phyloP scores from a whole-genome alignment of 2,113 vertebrate species.

The Rhinolophus ferrumequinum region DNA sequence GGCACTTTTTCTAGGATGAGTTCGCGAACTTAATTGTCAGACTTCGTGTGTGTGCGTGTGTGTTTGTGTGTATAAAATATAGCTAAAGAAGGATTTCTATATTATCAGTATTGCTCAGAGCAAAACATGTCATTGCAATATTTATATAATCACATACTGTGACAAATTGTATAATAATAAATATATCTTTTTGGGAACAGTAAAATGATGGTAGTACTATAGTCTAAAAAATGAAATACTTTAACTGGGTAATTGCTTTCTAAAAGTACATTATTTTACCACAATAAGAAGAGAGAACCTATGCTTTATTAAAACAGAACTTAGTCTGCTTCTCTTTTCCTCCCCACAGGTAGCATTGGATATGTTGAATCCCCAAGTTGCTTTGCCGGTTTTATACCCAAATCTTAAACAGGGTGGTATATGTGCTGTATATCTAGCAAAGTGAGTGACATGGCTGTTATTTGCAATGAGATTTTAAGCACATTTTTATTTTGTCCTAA shows the following conservation, averaged over 20 bases:
- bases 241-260: conserved; percentile 43
- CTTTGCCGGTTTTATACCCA: conserved; percentile 86
- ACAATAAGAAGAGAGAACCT: neutral
- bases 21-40: too few relatives aligned
- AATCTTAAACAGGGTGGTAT: conserved; percentile 91
- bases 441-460: conserved; percentile 87
- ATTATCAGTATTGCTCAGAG: neutral
- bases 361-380: conserved; percentile 91
- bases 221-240: neutral
- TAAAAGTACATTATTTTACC: neutral
- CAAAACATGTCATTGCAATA: conserved; percentile 3
- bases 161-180: conserved; percentile 44
- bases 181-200: neutral
- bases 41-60: too few relatives aligned
- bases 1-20: too few relatives aligned
- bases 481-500: neutral
- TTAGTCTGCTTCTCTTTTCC: conserved; percentile 22
- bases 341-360: conserved; percentile 89
- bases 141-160: conserved; percentile 46
- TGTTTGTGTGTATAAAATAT: neutral
- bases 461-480: conserved; percentile 51
- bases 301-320: conserved; percentile 40
- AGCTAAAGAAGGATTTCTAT: conserved; percentile 7
- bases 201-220: neutral
- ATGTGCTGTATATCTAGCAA: conserved; percentile 92